Conservation (phyloP, 2,113 vertebrate species). For the Aptenodytes forsteri region DNA sequence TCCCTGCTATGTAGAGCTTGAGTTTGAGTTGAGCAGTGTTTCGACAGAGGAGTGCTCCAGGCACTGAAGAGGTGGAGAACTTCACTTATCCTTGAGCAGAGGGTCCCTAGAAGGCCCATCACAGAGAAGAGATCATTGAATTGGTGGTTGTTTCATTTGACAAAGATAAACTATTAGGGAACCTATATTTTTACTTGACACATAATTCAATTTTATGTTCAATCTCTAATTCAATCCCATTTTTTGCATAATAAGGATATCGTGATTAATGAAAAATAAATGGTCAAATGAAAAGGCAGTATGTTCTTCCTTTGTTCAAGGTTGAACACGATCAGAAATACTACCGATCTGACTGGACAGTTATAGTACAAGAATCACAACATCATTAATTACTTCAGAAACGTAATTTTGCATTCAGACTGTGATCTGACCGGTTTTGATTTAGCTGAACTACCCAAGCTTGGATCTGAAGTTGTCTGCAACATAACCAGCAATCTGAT, state of each 20-base stretch:
- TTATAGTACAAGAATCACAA: neutral
- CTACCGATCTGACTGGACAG: neutral
- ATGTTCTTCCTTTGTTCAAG: neutral
- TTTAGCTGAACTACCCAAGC: neutral
- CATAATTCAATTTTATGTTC: neutral
- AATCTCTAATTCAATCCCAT: neutral
- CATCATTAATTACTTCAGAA: neutral
- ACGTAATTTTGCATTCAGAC: neutral
- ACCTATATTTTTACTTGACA: neutral
- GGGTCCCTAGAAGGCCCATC: neutral
- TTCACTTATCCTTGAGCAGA: neutral
- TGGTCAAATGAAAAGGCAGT: neutral
- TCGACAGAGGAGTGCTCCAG: neutral
- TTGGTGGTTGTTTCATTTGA: neutral
- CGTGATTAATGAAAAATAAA: neutral
- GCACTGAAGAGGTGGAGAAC: neutral
- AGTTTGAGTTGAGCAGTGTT: neutral
- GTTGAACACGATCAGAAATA: neutral
- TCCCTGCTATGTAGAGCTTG: neutral
- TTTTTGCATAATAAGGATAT: neutral
- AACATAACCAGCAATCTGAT: neutral
- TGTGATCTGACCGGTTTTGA: neutral
- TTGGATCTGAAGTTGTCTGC: conserved; percentile 9
- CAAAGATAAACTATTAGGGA: neutral
- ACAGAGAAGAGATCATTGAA: neutral